Base-by-base conservation (phyloP, 2,797 vertebrate species). In the Lagocephalus sceleratus region DNA sequence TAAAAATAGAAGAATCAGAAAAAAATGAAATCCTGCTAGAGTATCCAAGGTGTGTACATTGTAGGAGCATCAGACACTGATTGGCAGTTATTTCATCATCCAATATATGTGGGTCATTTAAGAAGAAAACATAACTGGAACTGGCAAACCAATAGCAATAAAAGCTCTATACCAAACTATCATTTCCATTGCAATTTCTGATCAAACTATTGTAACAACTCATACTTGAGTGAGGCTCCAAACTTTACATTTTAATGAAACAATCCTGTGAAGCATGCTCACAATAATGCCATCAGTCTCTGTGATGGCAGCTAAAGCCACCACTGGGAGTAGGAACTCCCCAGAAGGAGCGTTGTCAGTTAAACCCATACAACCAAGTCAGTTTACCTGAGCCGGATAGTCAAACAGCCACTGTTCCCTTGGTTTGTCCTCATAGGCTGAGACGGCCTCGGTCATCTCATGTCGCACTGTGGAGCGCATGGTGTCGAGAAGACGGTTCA, bases 381-480 rank as follows among this genome's bases (percentile, higher is more conserved):
- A 15, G 41, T 67, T 69, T 91, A 99, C 97, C 96, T 98, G 96
- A 77, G 96, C 96, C 6, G 96, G 94, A 53, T 94, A 98, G 73
- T 99, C 96, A 51, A 98, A 95, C 58, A 99, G 90, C 96, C 96
- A 99, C 75, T 95, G 96, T 5, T 99, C 96, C 58, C 97, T 91
- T 0, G 92, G 90, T 71, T 96, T 98, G 52, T 97, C 94, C 65
- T 98, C 95, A 0, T 96, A 97, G 0, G 93, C 84, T 0, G 22
- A 46, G 12, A 97, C 90, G 0, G 91, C 94, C 62, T 93, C 91
- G 0, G 89, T 88, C 94, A 98, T 92, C 79, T 93, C 86, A 0
- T 93, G 89, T 20, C 94, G 90, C 21, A 99, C 92, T 0, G 96
- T 94, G 51, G 90, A 84, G 49, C 92, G 91, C 97, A 98, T 97